Percentiles rank a stretch among this genome's conserved stretches.
phyloP scores from a whole-genome alignment of 2,113 vertebrate species.

The Gambusia holbrooki region DNA sequence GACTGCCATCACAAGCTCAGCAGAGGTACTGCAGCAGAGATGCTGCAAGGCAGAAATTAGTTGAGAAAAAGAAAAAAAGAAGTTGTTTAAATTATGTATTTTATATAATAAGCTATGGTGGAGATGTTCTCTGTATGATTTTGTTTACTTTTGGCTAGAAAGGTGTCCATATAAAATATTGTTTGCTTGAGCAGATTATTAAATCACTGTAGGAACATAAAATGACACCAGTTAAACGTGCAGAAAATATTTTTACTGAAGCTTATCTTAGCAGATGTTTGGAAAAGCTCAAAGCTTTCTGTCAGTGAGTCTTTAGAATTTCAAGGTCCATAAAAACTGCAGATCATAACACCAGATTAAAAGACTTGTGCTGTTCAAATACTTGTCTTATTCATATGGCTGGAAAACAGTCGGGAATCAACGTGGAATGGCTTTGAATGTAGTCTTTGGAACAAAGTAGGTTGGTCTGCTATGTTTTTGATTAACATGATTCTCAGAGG shows the following conservation, averaged over 20 bases:
- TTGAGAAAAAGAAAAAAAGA: not conserved
- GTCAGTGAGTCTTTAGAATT: constrained; percentile 55
- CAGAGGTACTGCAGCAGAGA: constrained; percentile 57
- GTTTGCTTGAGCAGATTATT: constrained; percentile 39
- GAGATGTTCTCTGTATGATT: not conserved
- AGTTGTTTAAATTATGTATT: not conserved
- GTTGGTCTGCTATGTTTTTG: constrained; percentile 41
- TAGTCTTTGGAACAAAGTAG: not conserved
- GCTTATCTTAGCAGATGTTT: constrained; percentile 68
- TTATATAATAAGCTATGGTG: not conserved
- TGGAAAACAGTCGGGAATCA: constrained; percentile 27
- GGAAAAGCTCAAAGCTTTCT: constrained; percentile 32
- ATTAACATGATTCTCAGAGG: constrained; percentile 20
- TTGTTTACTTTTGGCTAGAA: not conserved
- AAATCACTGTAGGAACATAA: constrained; percentile 37
- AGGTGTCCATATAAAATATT: no score
- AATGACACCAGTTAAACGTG: constrained; percentile 42
- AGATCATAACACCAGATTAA: constrained; percentile 54
- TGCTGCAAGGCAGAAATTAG: not conserved
- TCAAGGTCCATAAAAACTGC: constrained; percentile 44
- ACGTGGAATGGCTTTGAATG: constrained; percentile 44
- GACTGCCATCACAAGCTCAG: constrained; percentile 70
- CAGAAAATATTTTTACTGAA: constrained; percentile 51
- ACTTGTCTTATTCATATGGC: constrained; percentile 32
- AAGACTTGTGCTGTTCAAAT: constrained; percentile 31